Percentiles rank a stretch among this genome's conserved stretches.
These are phyloP conservation scores for Sarcophaga variegata DNA, from an alignment of 2,888 invertebrate genomes.

Conservation along the genomic window DNA sequence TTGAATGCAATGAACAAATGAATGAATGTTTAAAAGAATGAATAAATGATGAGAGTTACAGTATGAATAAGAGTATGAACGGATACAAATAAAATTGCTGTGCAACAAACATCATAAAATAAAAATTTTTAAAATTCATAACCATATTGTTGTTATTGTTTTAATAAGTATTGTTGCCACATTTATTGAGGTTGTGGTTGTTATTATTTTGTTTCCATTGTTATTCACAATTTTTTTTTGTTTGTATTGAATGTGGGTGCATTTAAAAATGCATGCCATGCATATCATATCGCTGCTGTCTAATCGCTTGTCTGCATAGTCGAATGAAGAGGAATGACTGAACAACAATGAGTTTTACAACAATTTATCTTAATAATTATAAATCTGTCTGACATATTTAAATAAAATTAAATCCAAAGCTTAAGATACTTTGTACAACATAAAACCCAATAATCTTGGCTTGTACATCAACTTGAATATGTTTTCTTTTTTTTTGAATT, in stretches of 20 bases:
- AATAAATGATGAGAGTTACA: constrained; percentile 15
- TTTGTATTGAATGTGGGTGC: constrained; percentile 31
- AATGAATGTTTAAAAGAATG: not conserved
- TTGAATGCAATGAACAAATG: constrained; percentile 8
- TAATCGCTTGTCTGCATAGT: not conserved
- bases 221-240: not conserved
- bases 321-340: not conserved
- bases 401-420: too few species aligned
- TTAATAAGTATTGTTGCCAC: constrained; percentile 1
- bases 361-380: not conserved
- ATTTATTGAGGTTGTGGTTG: not conserved
- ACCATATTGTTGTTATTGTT: not conserved
- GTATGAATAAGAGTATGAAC: not conserved
- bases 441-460: too few species aligned
- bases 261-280: not conserved
- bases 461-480: constrained; percentile 8
- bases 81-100: not conserved
- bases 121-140: constrained; percentile 5
- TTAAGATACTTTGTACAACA: too few species aligned
- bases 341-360: not conserved
- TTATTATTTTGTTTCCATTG: not conserved
- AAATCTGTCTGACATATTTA: not conserved
- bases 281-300: not conserved
- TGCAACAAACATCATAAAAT: not conserved
- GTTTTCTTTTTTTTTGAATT: not conserved